Evolutionary conservation across 30 jellyfish, hydroid and myxozoan species (phyloP), one percentile per base, ranked within the genome.

Genomic region (Hydractinia echinata): DNA sequence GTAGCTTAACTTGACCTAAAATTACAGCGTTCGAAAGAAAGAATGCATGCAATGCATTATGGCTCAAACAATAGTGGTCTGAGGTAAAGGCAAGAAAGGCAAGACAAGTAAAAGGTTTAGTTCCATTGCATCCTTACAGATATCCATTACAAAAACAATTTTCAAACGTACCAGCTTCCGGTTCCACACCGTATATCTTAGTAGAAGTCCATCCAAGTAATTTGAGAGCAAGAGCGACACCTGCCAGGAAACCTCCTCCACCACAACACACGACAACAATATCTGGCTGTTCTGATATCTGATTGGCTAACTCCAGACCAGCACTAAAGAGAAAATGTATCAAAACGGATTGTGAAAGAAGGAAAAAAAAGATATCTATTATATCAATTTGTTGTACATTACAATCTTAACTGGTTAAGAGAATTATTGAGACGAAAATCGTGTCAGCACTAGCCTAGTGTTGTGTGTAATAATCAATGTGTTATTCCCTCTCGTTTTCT

Each of bases 171-270:
- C 99, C 92, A 54, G 69, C 60, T 53, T 84, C 92, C 61, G 96
- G 95, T 72, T 93, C 99, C 20, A 93, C 99, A 7, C 95, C 99
- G 84, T 93, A 93, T 20, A 93, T 82, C 70, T 85, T 93, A 4
- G 96, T 93, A 19, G 55, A 53, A 8, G 67, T 80, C 81, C 85
- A 78, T n/a, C 96, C 95, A 51, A 10, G 39, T 15, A 87, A 83
- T 49, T 89, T 61, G 4, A 93, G 53, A 8, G 99, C 99, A 8
- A 89, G 83, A 5, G 95, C 77, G 1, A 88, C 95, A n/a, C 99
- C 99, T 20, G 99, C 96, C 49, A 87, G 67, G 50, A 93, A 87
- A 21, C 99, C 99, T 9, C 99, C 99, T n/a, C 99, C 99, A 16
- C 99, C 99, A 76, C 99, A 93, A 66, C 99, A 93, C 66, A 93